These are phyloP conservation scores for Callocephalon fimbriatum DNA, from an alignment of 2,113 vertebrate species.

Conservation along the genomic window DNA sequence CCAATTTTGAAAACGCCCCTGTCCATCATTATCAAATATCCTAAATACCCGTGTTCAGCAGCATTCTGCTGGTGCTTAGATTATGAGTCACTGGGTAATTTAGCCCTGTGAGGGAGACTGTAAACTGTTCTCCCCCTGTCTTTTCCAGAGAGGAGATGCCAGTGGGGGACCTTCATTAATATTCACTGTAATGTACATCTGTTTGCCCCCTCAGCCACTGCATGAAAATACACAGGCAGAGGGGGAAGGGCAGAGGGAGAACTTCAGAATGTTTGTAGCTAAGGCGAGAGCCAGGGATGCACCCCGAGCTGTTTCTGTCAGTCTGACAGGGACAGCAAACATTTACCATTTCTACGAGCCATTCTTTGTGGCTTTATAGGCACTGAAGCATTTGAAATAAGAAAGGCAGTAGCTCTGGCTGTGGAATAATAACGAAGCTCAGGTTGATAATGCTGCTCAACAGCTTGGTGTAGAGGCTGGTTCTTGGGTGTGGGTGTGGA, in stretches of 20 bases:
- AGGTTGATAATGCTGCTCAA: conserved; percentile 22
- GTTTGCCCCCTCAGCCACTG: conserved; percentile 62
- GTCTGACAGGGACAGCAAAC: conserved; percentile 31
- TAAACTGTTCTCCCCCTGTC: conserved; percentile 14
- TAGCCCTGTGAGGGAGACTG: conserved; percentile 21
- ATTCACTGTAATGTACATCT: conserved; percentile 74
- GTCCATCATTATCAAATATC: conserved; percentile 29
- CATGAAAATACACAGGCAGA: conserved; percentile 26
- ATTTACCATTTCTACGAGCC: not conserved
- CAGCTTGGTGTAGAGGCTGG: not conserved
- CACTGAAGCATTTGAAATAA: conserved; percentile 20
- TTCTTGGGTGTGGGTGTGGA: not conserved
- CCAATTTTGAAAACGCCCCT: not conserved
- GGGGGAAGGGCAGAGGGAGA: conserved; percentile 46
- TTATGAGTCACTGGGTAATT: conserved; percentile 60
- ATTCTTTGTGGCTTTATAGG: conserved; percentile 13
- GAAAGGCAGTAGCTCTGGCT: not conserved
- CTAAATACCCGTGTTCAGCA: not conserved
- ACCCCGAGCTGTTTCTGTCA: not conserved
- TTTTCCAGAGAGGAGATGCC: conserved; percentile 51
- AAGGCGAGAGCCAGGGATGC: not conserved
- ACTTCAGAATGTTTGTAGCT: not conserved
- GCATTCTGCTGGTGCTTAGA: conserved; percentile 22
- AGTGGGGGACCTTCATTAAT: conserved; percentile 76
- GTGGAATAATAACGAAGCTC: not conserved